Base-by-base conservation (phyloP, 1,140 invertebrate genomes). In the Carcinoscorpius rotundicauda region DNA sequence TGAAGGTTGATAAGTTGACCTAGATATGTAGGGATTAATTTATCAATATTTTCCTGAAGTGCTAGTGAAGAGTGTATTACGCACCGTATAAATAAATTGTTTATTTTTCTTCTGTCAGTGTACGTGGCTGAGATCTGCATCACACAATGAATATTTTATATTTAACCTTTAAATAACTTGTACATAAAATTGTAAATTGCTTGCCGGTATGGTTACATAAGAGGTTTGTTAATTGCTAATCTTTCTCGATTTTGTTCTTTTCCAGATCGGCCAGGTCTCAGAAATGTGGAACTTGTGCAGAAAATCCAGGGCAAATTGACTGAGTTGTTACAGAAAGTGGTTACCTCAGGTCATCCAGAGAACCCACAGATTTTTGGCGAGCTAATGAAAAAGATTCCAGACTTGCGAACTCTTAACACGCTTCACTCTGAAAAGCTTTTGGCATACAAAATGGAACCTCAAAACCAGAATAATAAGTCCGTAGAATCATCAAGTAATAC, bases 371-470 rank as follows among this genome's bases (percentile, higher is more conserved):
- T 97, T 64, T 82, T 92, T 63, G 82, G 85, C 60, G 91, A 96
- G 75, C 76, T 97, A 68, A 84, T 96, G 78, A 92, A 92, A 76
- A 97, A 95, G 72, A 89, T 97, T 64, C 93, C 93, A 3, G 95
- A 98, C 78, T 81, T 98, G 69, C 82, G 93, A 67, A 97, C 94
- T 0, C 79, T 97, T 55, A 97, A 97, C 78, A 96, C 93, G 3
- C 82, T 98, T 8, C 95, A 97, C 75, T 95, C 93, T 1, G 95
- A 97, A 75, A 97, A 97, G 75, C 80, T 97, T 50, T 81, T 97
- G 10, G 93, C 93, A 2, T 93, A 92, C 78, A 91, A 92, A 73
- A 87, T 87, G 85, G 72, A 73, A 89, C 89, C 29, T 87, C 91
- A 75, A 29, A 61, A 64, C 52, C 65, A 70, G 52, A 58, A 63